A percentile compares a stretch with the other conserved stretches of the same genome.
Evolutionary conservation across 2,113 vertebrate species (phyloP).

Genomic region (Anarrhichthys ocellatus): DNA sequence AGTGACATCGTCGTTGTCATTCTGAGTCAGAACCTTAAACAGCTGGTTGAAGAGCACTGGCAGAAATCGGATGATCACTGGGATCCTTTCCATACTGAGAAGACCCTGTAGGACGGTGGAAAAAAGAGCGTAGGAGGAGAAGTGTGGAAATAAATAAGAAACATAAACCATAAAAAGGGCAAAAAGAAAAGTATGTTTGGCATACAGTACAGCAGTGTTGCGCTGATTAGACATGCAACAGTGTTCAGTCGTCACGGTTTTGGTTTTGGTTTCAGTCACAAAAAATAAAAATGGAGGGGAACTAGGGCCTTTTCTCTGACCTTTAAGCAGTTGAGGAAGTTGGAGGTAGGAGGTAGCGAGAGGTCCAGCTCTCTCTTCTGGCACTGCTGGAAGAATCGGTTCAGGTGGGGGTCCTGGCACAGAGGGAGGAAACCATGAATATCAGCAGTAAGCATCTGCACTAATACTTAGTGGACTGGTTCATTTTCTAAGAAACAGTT

Average conservation of each 20-base stretch:
- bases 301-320: slow-evolving; percentile 77
- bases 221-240: slow-evolving; percentile 14
- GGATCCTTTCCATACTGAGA: slow-evolving; percentile 94
- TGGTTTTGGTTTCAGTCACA: slow-evolving; percentile 23
- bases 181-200: slow-evolving; percentile 11
- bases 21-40: slow-evolving; percentile 93
- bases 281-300: slow-evolving; percentile 6
- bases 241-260: background rate
- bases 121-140: background rate
- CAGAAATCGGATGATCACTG: slow-evolving; percentile 94
- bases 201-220: too few relatives aligned
- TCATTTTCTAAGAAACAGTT: slow-evolving; percentile 26
- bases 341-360: slow-evolving; percentile 91
- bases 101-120: slow-evolving; percentile 86
- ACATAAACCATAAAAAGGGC: background rate
- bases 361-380: slow-evolving; percentile 94
- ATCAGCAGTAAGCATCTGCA: slow-evolving; percentile 45
- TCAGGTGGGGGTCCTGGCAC: slow-evolving; percentile 93
- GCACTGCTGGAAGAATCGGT: slow-evolving; percentile 96
- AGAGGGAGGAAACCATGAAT: slow-evolving; percentile 22
- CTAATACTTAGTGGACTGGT: slow-evolving; percentile 36
- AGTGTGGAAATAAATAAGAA: slow-evolving; percentile 9
- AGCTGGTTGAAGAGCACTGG: slow-evolving; percentile 97
- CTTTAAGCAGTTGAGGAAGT: slow-evolving; percentile 92
- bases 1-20: slow-evolving; percentile 90